Conservation (phyloP, 1,140 invertebrate species). For the Asobara japonica region DNA sequence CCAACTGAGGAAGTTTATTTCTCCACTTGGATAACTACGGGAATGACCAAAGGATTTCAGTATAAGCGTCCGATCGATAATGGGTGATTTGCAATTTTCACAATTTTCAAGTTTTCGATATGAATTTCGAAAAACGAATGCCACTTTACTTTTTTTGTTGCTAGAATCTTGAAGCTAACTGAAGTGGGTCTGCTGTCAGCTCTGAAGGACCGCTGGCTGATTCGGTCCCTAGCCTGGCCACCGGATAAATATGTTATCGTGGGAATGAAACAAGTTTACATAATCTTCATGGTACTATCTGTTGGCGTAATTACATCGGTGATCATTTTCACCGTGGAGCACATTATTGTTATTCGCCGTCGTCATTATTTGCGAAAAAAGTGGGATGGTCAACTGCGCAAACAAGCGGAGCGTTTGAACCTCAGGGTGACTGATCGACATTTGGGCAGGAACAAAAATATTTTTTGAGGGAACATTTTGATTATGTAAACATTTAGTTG, state of each 20-base stretch:
- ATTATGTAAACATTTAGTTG: too few relatives aligned
- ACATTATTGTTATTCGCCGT: background rate
- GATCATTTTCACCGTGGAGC: conserved; percentile 24
- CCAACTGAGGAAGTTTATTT: background rate
- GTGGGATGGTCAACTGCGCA: background rate
- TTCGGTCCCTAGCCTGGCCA: background rate
- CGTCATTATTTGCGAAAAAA: background rate
- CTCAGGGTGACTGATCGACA: background rate
- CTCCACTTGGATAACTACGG: conserved; percentile 22
- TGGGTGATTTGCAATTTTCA: conserved; percentile 33
- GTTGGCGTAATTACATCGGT: conserved; percentile 1
- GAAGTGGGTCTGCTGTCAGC: conserved; percentile 6
- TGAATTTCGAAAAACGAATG: background rate
- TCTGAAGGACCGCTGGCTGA: conserved; percentile 20
- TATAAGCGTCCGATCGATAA: conserved; percentile 39
- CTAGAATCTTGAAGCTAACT: conserved; percentile 26
- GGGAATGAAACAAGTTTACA: conserved; percentile 17
- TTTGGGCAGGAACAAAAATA: background rate
- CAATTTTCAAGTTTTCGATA: background rate
- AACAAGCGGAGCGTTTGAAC: background rate
- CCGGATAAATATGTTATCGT: background rate
- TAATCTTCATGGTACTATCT: background rate
- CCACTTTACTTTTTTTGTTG: background rate
- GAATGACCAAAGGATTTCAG: conserved; percentile 31
- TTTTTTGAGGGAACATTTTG: background rate